Evolutionary conservation across 2,888 invertebrate species (phyloP).

Genomic region (Chrysotoxum bicinctum): DNA sequence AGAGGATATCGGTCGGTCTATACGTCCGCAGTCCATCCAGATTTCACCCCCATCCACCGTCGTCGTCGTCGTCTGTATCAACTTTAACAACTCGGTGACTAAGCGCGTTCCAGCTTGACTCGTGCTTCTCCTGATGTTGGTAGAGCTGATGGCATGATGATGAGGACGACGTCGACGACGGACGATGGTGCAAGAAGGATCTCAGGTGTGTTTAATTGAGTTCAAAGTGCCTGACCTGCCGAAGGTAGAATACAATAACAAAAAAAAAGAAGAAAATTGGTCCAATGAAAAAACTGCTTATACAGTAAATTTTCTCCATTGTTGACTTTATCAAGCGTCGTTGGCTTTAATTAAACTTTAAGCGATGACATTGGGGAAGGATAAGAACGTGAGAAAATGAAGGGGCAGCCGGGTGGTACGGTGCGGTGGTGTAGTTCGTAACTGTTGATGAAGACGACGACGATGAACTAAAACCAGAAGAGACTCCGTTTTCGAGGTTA

Average conservation of each 20-base stretch:
- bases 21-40: background rate
- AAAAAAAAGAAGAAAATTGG: background rate
- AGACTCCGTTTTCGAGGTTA: conserved; percentile 18
- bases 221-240: conserved; percentile 71
- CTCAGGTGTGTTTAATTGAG: conserved; percentile 73
- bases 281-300: conserved; percentile 34
- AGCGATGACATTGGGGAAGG: conserved; percentile 66
- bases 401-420: background rate
- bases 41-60: background rate
- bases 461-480: background rate
- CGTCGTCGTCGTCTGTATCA: conserved; percentile 31
- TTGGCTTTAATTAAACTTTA: conserved; percentile 72
- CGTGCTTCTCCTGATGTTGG: conserved; percentile 2
- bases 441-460: conserved; percentile 3
- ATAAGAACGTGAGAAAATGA: conserved; percentile 27
- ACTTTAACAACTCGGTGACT: conserved; percentile 39
- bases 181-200: conserved; percentile 40
- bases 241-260: conserved; percentile 28
- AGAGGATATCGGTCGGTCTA: background rate
- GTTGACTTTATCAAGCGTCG: conserved; percentile 71
- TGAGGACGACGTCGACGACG: conserved; percentile 4
- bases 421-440: background rate
- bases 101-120: conserved; percentile 12
- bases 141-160: background rate
- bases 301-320: conserved; percentile 67